These are phyloP conservation scores for Aphidius colemani DNA, from an alignment of 2,888 invertebrate genomes.

Conservation along the genomic window DNA sequence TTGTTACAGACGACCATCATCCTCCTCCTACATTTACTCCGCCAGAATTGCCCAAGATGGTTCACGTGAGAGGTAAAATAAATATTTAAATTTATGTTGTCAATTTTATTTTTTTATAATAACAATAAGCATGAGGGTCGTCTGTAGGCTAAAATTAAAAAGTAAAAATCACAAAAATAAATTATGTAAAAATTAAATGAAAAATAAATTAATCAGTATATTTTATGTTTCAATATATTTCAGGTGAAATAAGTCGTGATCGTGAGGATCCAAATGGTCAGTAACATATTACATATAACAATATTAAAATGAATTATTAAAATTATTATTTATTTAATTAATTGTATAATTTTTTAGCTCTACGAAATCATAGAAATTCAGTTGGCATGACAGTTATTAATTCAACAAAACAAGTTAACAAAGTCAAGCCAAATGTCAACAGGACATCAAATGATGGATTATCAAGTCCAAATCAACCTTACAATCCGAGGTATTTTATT, in stretches of 20 bases:
- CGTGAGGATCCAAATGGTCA: conserved; percentile 60
- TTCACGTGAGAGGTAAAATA: conserved; percentile 97
- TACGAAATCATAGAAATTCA: conserved; percentile 79
- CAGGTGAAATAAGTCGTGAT: conserved; percentile 62
- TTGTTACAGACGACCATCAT: conserved; percentile 94
- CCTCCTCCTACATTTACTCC: conserved; percentile 98
- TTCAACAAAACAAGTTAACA: conserved; percentile 84
- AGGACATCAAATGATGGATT: conserved; percentile 76
- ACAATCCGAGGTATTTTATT: conserved; percentile 65
- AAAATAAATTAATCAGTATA: conserved; percentile 25
- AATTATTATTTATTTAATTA: conserved; percentile 15
- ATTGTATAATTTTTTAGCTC: conserved; percentile 69
- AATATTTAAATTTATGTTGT: no score
- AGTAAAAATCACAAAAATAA: conserved; percentile 25
- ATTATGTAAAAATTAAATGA: conserved; percentile 37
- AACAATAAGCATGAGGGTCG: conserved; percentile 54
- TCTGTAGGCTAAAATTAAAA: conserved; percentile 41
- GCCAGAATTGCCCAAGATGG: conserved; percentile 98
- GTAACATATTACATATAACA: neutral
- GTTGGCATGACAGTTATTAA: conserved; percentile 73
- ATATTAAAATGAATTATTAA: neutral
- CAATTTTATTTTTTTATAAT: no score
- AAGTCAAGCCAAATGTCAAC: conserved; percentile 86
- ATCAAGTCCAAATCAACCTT: conserved; percentile 69
- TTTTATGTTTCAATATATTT: conserved; percentile 45